A percentile compares a stretch with the other conserved stretches of the same genome.
These are phyloP conservation scores for Pipistrellus kuhlii DNA, from an alignment of 2,797 vertebrate species.

Conservation along the genomic window DNA sequence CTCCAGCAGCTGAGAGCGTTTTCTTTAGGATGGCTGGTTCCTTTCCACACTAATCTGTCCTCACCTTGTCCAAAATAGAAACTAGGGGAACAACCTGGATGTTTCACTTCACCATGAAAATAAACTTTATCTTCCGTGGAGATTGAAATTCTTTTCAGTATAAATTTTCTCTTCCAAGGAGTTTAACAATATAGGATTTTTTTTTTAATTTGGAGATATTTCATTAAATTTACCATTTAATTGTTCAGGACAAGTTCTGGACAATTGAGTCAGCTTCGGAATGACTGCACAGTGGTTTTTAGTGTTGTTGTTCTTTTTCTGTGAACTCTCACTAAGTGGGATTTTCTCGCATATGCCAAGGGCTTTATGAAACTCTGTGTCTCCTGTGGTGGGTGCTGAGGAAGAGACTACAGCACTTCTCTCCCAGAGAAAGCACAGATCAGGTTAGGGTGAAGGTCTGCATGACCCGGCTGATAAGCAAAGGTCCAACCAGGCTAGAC, in stretches of 20 bases:
- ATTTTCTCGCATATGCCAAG: neutral
- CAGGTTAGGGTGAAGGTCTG: neutral
- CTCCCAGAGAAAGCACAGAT: neutral
- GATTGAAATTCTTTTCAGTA: neutral
- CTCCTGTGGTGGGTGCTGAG: neutral
- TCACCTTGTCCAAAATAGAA: constrained; percentile 53
- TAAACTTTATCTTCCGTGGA: neutral
- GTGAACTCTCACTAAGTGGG: neutral
- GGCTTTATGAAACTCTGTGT: neutral
- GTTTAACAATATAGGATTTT: neutral
- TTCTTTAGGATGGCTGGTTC: constrained; percentile 43
- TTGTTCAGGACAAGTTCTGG: neutral
- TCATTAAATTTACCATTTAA: neutral
- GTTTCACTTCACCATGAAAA: constrained; percentile 27
- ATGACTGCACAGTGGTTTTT: neutral
- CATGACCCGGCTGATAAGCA: neutral
- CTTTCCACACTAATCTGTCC: neutral
- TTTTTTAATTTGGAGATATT: neutral
- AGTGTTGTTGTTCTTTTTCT: neutral
- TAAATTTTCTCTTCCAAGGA: neutral
- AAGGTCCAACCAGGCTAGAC: neutral
- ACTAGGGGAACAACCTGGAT: neutral
- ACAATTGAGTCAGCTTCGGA: neutral
- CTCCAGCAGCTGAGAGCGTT: neutral
- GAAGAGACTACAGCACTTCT: neutral